A percentile compares a stretch with the other conserved stretches of the same genome.
phyloP scores from a whole-genome alignment of 2,113 vertebrate species.

The Tringa solitaria region DNA sequence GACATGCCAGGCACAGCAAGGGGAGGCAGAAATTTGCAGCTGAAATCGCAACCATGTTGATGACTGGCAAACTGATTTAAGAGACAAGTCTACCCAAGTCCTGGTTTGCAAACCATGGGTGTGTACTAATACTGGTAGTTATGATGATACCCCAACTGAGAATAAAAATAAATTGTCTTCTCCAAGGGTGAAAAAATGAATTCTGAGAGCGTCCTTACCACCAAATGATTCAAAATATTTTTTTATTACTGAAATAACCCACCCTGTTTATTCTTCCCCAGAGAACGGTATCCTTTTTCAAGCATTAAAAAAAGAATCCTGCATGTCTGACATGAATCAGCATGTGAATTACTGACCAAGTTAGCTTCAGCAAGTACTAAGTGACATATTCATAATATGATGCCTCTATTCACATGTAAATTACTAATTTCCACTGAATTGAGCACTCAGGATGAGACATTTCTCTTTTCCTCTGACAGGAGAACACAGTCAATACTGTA shows the following conservation, averaged over 20 bases:
- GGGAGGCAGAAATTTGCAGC: neutral
- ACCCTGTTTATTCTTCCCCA: neutral
- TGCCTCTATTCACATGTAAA: slow-evolving; percentile 8
- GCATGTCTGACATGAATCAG: neutral
- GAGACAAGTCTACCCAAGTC: neutral
- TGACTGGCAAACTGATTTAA: neutral
- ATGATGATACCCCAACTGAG: neutral
- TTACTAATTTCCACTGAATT: slow-evolving; percentile 42
- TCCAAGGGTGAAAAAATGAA: neutral
- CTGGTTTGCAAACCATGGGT: neutral
- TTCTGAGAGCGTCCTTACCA: neutral
- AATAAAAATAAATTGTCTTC: neutral
- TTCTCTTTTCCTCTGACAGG: neutral
- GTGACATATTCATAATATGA: neutral
- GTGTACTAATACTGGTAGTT: neutral
- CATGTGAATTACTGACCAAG: neutral
- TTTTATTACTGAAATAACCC: neutral
- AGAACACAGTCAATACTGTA: neutral
- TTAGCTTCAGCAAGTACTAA: neutral
- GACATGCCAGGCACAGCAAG: neutral
- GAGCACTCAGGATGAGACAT: neutral
- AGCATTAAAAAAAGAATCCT: slow-evolving; percentile 25
- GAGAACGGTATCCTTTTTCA: neutral
- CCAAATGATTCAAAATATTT: neutral
- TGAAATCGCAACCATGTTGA: neutral